Evolutionary conservation across 2,888 invertebrate genomes (phyloP).

Genomic region (Bellardia bayeri): DNA sequence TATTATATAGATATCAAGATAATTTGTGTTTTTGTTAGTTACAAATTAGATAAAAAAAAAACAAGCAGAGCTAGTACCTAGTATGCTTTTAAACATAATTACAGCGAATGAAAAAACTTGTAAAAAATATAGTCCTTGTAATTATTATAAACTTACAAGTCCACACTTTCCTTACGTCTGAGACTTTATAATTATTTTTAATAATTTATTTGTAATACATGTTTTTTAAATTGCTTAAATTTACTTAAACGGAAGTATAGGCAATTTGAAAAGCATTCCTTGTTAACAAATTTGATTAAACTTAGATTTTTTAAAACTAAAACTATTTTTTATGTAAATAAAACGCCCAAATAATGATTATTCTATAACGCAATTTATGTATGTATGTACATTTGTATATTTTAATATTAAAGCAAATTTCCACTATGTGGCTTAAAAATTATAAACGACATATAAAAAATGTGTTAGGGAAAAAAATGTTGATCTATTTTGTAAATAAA

Average conservation of each 20-base stretch:
- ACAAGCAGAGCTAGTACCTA: neutral
- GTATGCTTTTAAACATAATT: conserved; percentile 18
- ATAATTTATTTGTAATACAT: neutral
- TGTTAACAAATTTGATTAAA: conserved; percentile 36
- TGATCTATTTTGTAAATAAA: conserved; percentile 70
- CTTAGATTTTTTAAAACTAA: conserved; percentile 1
- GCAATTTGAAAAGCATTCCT: neutral
- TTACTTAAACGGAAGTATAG: neutral
- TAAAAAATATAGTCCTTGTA: conserved; percentile 43
- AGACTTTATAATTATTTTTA: conserved; percentile 22
- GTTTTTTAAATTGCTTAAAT: conserved; percentile 33
- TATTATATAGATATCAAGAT: conserved; percentile 35
- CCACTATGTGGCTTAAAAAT: conserved; percentile 70
- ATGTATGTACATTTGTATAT: conserved; percentile 55
- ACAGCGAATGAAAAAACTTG: conserved; percentile 32
- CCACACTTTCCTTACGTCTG: conserved; percentile 41
- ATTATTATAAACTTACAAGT: conserved; percentile 38
- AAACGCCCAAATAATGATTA: conserved; percentile 20
- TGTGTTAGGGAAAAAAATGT: conserved; percentile 60
- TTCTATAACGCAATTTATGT: conserved; percentile 46
- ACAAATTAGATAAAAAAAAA: neutral
- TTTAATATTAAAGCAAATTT: conserved; percentile 69
- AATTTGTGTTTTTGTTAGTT: conserved; percentile 29
- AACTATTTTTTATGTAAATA: conserved; percentile 60
- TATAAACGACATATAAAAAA: conserved; percentile 57